Evolutionary conservation across 1,140 invertebrate genomes (phyloP).

Genomic region (Ctenoplectra terminalis): DNA sequence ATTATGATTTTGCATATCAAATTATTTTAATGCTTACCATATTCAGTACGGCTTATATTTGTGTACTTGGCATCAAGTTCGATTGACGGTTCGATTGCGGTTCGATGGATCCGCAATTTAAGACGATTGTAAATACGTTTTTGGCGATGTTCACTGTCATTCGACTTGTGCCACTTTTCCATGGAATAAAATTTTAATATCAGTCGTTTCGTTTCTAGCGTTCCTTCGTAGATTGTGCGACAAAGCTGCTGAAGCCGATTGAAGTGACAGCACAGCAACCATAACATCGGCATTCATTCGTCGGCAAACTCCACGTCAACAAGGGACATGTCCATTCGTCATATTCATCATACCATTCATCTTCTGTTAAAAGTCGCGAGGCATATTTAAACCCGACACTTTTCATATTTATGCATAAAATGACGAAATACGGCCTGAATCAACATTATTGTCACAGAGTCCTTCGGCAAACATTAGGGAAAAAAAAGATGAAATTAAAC

Average conservation of each 20-base stretch:
- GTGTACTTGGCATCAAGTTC: not conserved
- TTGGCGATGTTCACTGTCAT: not conserved
- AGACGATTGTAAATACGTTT: constrained; percentile 18
- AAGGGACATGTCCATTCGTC: constrained; percentile 62
- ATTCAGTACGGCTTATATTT: not conserved
- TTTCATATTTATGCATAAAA: constrained; percentile 29
- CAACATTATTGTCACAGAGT: not conserved
- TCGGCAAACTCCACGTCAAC: constrained; percentile 51
- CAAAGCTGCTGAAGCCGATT: constrained; percentile 73
- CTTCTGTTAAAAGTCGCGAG: constrained; percentile 36
- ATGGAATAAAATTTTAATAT: not conserved
- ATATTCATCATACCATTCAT: constrained; percentile 54
- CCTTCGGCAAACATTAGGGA: constrained; percentile 1
- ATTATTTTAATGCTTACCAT: constrained; percentile 1
- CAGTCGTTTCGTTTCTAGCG: constrained; percentile 82
- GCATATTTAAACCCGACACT: not conserved
- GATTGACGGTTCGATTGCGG: not conserved
- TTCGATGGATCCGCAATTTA: not conserved
- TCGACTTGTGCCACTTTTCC: not conserved
- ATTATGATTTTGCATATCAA: not conserved
- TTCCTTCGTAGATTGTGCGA: constrained; percentile 89
- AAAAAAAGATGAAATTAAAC: constrained; percentile 4
- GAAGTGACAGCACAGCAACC: constrained; percentile 54
- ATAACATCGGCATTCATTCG: constrained; percentile 37
- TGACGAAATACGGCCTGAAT: constrained; percentile 4